Conservation (phyloP, 2,888 invertebrate genomes). For the Hypolimnas misippus region DNA sequence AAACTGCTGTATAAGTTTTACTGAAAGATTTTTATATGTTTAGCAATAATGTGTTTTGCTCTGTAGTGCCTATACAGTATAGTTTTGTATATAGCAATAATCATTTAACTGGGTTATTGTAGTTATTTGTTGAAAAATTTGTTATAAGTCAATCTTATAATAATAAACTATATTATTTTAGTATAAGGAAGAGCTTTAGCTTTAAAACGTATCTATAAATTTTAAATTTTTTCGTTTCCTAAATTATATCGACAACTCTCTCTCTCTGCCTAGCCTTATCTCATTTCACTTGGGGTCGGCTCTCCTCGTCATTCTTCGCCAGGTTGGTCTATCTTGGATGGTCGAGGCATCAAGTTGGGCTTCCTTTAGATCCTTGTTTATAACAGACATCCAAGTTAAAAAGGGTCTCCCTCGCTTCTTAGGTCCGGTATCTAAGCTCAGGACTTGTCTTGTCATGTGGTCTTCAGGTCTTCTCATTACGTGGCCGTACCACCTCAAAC, state of each 20-base stretch:
- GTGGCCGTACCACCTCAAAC: not conserved
- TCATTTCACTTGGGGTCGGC: not conserved
- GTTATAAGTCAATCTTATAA: too few species aligned
- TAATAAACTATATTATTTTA: too few species aligned
- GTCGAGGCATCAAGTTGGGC: not conserved
- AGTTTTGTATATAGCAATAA: too few species aligned
- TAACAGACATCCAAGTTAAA: not conserved
- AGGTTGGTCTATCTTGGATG: not conserved
- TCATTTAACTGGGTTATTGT: too few species aligned
- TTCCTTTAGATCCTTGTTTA: not conserved
- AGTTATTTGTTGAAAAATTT: too few species aligned
- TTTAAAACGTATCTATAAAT: too few species aligned
- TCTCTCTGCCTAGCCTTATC: not conserved
- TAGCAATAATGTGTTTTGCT: too few species aligned
- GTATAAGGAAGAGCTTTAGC: too few species aligned
- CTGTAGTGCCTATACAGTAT: too few species aligned
- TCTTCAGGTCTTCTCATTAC: not conserved
- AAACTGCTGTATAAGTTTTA: too few species aligned
- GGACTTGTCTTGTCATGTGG: not conserved
- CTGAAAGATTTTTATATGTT: too few species aligned
- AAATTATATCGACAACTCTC: not conserved
- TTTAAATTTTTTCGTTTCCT: too few species aligned
- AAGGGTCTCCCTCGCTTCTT: not conserved
- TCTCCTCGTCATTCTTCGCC: not conserved
- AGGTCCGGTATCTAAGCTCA: not conserved